These are phyloP conservation scores for Lepeophtheirus nordmannii DNA, from an alignment of 2,888 invertebrate species.

Conservation along the genomic window DNA sequence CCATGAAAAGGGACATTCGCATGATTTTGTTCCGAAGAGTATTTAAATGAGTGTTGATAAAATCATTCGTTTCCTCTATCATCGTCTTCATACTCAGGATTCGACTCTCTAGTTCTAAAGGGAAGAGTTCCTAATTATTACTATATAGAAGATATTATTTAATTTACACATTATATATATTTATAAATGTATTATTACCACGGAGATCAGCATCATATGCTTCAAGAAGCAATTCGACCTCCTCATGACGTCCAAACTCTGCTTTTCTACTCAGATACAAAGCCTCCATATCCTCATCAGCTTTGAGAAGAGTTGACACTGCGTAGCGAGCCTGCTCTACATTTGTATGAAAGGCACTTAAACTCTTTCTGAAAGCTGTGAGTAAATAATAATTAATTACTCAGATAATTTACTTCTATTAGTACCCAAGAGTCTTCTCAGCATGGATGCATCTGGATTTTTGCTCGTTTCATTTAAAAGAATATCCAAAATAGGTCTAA, in stretches of 20 bases:
- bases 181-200: background rate
- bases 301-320: background rate
- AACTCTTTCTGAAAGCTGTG: constrained; percentile 8
- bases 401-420: background rate
- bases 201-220: constrained; percentile 13
- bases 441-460: constrained; percentile 10
- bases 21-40: constrained; percentile 19
- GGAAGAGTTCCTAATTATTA: no score
- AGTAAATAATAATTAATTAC: background rate
- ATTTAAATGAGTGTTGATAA: constrained; percentile 16
- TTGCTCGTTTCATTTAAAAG: constrained; percentile 3
- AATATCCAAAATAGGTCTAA: constrained; percentile 9
- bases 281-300: background rate
- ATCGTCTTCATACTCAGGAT: background rate
- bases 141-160: no score
- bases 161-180: background rate
- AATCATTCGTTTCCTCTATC: constrained; percentile 21
- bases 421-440: constrained; percentile 5
- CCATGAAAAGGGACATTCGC: constrained; percentile 18
- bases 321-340: background rate
- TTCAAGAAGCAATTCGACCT: constrained; percentile 15
- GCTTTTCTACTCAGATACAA: background rate
- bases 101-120: background rate
- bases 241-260: background rate
- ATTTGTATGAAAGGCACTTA: background rate